phyloP scores from a whole-genome alignment of 2,113 vertebrate species.

The Macheiramphus alcinus region DNA sequence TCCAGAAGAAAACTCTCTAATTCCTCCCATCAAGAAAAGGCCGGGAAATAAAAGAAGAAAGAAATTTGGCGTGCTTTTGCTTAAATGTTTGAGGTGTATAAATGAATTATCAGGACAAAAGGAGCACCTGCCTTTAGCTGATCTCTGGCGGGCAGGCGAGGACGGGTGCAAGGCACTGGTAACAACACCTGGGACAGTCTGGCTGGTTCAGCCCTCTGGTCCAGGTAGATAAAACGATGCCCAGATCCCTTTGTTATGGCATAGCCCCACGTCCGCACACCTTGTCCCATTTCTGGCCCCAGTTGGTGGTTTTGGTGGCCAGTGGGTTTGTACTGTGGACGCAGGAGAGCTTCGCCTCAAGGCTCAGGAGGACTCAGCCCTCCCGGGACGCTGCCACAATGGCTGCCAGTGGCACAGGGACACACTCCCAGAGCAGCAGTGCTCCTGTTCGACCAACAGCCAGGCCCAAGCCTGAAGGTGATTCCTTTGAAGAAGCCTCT shows the following conservation, averaged over 20 bases:
- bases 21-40: neutral
- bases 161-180: accelerated
- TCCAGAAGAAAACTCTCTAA: neutral
- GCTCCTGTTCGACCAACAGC: neutral
- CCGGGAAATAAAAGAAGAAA: accelerated
- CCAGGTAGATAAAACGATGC: neutral
- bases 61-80: neutral
- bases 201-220: neutral
- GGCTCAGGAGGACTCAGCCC: neutral
- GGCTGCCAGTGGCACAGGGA: neutral
- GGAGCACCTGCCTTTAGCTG: neutral
- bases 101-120: neutral
- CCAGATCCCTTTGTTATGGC: accelerated
- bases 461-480: neutral
- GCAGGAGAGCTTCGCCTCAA: neutral
- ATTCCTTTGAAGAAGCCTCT: neutral
- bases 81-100: neutral
- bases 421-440: neutral
- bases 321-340: neutral
- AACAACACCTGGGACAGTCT: neutral
- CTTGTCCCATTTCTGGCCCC: neutral
- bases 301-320: neutral
- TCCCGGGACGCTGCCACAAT: neutral
- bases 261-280: neutral
- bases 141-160: accelerated